Percentiles rank a stretch among this genome's conserved stretches.
Evolutionary conservation across 2,888 invertebrate species (phyloP).

Genomic region (Lasius platythorax): DNA sequence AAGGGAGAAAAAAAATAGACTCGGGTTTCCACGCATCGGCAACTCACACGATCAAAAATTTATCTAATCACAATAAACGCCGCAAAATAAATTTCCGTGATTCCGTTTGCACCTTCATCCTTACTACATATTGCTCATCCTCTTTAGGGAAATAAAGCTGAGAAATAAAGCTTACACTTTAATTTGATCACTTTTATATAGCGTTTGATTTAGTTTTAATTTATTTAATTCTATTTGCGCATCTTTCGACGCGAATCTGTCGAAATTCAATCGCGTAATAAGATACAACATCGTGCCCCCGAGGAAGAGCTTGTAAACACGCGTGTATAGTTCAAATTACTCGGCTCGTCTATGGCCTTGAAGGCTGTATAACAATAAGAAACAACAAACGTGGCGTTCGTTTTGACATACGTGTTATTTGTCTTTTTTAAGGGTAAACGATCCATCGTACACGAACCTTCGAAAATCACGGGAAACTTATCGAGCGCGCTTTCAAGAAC

Average conservation of each 20-base stretch:
- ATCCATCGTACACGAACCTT: not conserved
- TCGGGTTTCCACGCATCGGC: too few relatives aligned
- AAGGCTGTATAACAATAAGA: not conserved
- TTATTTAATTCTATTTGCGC: not conserved
- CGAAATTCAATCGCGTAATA: not conserved
- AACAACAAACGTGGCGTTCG: not conserved
- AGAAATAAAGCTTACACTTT: not conserved
- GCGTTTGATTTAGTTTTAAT: not conserved
- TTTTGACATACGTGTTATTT: conserved; percentile 26
- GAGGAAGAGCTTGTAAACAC: not conserved
- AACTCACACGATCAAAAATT: too few relatives aligned
- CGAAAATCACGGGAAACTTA: not conserved
- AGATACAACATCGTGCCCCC: not conserved
- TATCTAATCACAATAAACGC: not conserved
- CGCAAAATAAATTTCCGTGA: not conserved
- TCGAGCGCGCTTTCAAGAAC: not conserved
- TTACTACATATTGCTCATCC: not conserved
- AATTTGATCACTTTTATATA: not conserved
- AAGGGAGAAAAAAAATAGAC: too few relatives aligned
- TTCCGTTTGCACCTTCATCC: not conserved
- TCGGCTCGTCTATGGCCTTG: not conserved
- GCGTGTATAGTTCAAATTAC: not conserved
- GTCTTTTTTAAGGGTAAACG: not conserved
- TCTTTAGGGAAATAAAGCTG: not conserved
- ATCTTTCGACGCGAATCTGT: not conserved